Conservation (phyloP, 2,113 vertebrate species). For the Telmatochromis sp. region DNA sequence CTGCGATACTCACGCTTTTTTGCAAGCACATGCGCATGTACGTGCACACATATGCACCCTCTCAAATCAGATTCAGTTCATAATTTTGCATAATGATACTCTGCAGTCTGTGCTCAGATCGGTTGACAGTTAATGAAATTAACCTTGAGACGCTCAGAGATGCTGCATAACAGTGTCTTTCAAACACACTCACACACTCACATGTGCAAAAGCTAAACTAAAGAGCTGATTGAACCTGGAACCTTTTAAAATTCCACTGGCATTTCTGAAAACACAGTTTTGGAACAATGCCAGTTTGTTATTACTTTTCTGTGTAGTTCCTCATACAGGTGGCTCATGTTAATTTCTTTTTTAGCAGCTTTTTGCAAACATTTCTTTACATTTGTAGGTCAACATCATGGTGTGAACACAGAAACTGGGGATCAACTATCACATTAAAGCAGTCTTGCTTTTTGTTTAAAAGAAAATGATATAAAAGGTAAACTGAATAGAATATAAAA, state of each 20-base stretch:
- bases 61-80: not conserved
- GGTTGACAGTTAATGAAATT: constrained; percentile 36
- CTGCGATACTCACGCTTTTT: not conserved
- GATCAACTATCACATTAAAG: not conserved
- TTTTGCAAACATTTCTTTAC: not conserved
- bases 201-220: not conserved
- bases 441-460: not conserved
- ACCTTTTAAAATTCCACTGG: not conserved
- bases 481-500: not conserved
- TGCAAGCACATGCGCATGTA: not conserved
- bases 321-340: not conserved
- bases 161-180: not conserved
- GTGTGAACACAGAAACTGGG: not conserved
- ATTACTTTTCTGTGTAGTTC: not conserved
- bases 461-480: not conserved
- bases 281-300: not conserved
- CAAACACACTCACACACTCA: not conserved
- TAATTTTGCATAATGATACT: constrained; percentile 35
- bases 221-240: not conserved
- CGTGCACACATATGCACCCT: not conserved
- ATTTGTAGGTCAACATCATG: not conserved
- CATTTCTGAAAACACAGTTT: not conserved
- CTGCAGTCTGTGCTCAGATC: constrained; percentile 13
- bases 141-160: constrained; percentile 32
- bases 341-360: not conserved